Evolutionary conservation across 2,888 invertebrate species (phyloP).

Genomic region (Sminthurinus aureus): DNA sequence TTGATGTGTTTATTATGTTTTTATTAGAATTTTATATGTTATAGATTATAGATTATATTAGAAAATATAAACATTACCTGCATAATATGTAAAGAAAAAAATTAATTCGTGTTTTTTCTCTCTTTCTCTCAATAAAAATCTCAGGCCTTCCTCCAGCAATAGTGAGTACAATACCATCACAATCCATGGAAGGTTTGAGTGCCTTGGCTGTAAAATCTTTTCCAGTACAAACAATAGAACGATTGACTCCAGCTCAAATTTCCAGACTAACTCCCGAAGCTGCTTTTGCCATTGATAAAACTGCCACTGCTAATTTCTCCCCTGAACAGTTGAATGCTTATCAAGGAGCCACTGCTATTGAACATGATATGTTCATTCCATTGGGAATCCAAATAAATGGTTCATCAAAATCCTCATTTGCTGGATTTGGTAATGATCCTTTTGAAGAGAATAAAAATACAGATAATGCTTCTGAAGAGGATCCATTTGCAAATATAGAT

Average conservation of each 20-base stretch:
- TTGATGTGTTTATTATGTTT: background rate
- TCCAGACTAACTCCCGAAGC: slow-evolving; percentile 49
- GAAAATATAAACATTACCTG: background rate
- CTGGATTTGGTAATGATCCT: slow-evolving; percentile 14
- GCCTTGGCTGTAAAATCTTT: slow-evolving; percentile 51
- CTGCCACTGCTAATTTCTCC: slow-evolving; percentile 40
- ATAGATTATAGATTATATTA: background rate
- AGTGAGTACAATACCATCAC: slow-evolving; percentile 48
- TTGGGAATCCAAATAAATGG: background rate
- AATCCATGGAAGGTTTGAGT: slow-evolving; percentile 54
- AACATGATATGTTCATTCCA: slow-evolving; percentile 19
- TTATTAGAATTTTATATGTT: background rate
- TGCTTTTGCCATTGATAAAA: slow-evolving; percentile 44
- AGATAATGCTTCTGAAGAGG: background rate
- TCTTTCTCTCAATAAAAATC: background rate
- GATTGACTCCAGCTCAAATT: slow-evolving; percentile 49
- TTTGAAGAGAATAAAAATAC: background rate
- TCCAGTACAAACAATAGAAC: slow-evolving; percentile 39
- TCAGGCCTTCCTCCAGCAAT: slow-evolving; percentile 55
- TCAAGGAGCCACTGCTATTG: slow-evolving; percentile 34
- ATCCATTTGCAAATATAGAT: background rate
- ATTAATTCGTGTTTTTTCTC: background rate
- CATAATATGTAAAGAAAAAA: too few relatives aligned
- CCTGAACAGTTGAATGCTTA: slow-evolving; percentile 44
- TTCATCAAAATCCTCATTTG: background rate